These are phyloP conservation scores for Morpho achilles DNA, from an alignment of 2,888 invertebrate genomes.

Conservation along the genomic window DNA sequence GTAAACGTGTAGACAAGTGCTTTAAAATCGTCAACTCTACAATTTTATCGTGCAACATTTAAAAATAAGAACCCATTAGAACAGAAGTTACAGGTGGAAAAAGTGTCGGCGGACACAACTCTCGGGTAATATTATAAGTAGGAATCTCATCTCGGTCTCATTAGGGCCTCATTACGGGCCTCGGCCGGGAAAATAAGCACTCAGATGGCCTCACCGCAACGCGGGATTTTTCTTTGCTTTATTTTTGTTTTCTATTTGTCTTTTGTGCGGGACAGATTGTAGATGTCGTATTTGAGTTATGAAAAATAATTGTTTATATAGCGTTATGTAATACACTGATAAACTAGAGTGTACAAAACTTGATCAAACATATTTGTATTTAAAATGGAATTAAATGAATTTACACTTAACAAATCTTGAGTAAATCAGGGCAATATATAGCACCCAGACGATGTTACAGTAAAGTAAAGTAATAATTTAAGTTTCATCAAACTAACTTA, in stretches of 20 bases:
- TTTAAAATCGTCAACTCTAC: no score
- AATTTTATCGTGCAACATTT: not conserved
- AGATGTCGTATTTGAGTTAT: not conserved
- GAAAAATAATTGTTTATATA: not conserved
- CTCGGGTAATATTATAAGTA: slow-evolving; percentile 26
- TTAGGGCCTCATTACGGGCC: slow-evolving; percentile 26
- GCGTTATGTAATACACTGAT: no score
- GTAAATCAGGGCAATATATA: no score
- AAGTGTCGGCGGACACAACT: slow-evolving; percentile 14
- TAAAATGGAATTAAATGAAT: no score
- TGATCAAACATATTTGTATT: no score
- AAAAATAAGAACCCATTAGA: not conserved
- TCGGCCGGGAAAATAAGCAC: slow-evolving; percentile 7
- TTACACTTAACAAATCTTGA: no score
- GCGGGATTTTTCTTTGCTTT: not conserved
- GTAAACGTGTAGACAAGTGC: no score
- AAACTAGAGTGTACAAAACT: no score
- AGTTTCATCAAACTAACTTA: no score
- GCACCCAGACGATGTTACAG: no score
- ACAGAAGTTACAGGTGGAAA: slow-evolving; percentile 4
- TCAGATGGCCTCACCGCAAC: slow-evolving; percentile 1
- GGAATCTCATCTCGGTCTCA: slow-evolving; percentile 28
- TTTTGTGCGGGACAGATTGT: not conserved
- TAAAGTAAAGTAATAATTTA: no score
- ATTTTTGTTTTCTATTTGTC: slow-evolving; percentile 1